A percentile compares a stretch with the other conserved stretches of the same genome.
Evolutionary conservation across 2,888 invertebrate genomes (phyloP).

Genomic region (Sycophila texana): DNA sequence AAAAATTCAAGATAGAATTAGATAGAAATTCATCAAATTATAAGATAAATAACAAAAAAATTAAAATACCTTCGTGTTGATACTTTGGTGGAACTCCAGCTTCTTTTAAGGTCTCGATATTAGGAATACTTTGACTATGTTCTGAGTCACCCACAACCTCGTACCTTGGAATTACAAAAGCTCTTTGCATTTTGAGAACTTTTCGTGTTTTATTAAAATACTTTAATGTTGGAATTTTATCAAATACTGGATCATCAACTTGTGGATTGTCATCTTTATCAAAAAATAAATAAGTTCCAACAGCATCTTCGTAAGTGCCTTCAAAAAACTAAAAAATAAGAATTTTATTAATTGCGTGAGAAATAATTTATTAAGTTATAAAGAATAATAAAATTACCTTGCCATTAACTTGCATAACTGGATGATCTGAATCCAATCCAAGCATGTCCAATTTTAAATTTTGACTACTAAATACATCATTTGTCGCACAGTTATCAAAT

Average conservation of each 20-base stretch:
- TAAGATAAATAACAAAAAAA: constrained; percentile 10
- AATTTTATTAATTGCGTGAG: constrained; percentile 1
- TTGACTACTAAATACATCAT: constrained; percentile 76
- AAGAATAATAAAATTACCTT: constrained; percentile 75
- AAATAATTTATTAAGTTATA: not conserved
- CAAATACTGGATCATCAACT: constrained; percentile 73
- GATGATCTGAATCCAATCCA: constrained; percentile 80
- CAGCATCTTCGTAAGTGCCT: constrained; percentile 83
- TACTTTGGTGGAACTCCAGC: constrained; percentile 69
- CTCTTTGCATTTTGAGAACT: constrained; percentile 81
- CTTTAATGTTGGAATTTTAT: constrained; percentile 79
- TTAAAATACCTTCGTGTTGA: constrained; percentile 64
- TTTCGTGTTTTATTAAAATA: constrained; percentile 82
- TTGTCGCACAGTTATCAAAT: constrained; percentile 77
- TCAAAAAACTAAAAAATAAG: constrained; percentile 70
- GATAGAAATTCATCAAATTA: not conserved
- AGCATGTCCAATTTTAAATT: constrained; percentile 79
- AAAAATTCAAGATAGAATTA: no score
- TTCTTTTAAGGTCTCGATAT: constrained; percentile 63
- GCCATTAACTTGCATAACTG: constrained; percentile 83
- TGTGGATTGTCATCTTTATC: constrained; percentile 78
- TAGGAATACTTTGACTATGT: constrained; percentile 65
- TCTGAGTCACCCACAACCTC: constrained; percentile 71
- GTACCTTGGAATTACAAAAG: constrained; percentile 78
- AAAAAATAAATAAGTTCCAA: constrained; percentile 87